Base-by-base conservation (phyloP, 2,888 invertebrate genomes). In the Malacosoma neustria region DNA sequence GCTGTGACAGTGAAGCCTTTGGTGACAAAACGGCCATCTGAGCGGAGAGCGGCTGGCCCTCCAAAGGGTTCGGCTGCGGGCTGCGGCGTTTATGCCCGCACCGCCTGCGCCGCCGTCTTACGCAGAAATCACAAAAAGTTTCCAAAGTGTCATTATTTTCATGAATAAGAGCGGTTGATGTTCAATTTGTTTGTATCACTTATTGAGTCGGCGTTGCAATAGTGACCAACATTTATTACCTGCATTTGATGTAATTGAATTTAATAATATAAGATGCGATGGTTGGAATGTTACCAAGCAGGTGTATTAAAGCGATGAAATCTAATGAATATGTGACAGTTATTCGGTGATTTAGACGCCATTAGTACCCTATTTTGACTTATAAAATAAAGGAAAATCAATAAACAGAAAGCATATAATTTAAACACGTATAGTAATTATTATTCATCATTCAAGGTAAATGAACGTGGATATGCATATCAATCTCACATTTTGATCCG, bases 371-470 rank as follows among this genome's bases (percentile, higher is more conserved):
- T 61, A 61, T 65, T 64, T 59, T 46, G 44, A 56, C 51, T 61
- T 55, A 64, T 61, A 62, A 69, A 45, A 55, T 57, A 59, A 56
- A 54, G 44, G 60, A 45, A 51, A 56, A 52, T 67, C 72, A 76
- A 73, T 75, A 76, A 72, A 66, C 71, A 66, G 71, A 74, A 75
- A 75, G 69, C 63, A 54, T 53, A 68, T 73, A 72, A 73, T 69
- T 69, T 66, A 72, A 65, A 67, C 62, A 62, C 67, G 47, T 54
- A 57, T 38, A 51, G 59, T 64, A 67, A 71, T 74, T 68, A 76
- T 71, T 76, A 79, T 82, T 80, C 75, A 76, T 67, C 67, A 72
- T 65, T 75, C 73, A 75, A 76, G 74, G 79, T 67, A 76, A 80
- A 75, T 69, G 72, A 68, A 74, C 70, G 70, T 57, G 62, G 64